These are phyloP conservation scores for Montipora sp. DNA, from an alignment of 64 coral and sea anemone species.

Conservation along the genomic window DNA sequence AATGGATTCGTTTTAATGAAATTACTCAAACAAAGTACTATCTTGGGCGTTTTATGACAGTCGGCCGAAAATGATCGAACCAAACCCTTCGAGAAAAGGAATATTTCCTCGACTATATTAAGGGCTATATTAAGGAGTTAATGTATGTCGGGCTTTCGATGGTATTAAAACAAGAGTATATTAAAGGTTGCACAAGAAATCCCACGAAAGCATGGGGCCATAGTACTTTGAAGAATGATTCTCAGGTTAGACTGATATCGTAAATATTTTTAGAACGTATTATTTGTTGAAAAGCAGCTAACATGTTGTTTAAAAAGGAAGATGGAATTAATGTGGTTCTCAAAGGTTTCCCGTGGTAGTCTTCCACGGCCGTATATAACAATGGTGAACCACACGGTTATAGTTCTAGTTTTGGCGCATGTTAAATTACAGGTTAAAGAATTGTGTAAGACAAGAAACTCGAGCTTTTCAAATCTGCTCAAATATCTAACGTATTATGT, in stretches of 20 bases:
- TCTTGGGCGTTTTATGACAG: too few species aligned
- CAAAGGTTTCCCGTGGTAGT: neutral
- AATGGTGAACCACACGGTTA: constrained; percentile 17
- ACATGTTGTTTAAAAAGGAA: neutral
- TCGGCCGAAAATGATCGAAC: too few species aligned
- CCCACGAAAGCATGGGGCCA: too few species aligned
- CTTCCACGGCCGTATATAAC: neutral
- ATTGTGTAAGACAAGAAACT: neutral
- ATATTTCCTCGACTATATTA: too few species aligned
- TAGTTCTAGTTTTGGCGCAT: constrained; percentile 23
- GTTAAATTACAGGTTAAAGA: neutral
- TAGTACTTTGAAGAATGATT: too few species aligned
- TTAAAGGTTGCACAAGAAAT: too few species aligned
- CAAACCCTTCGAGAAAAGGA: too few species aligned
- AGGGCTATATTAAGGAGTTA: too few species aligned
- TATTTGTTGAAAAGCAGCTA: neutral
- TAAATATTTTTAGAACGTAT: too few species aligned
- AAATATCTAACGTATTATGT: neutral
- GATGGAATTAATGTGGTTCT: neutral
- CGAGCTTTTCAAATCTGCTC: neutral
- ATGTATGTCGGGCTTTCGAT: too few species aligned
- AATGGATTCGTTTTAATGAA: neutral
- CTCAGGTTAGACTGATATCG: too few species aligned
- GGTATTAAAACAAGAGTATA: too few species aligned
- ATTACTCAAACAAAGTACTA: neutral